A percentile compares a stretch with the other conserved stretches of the same genome.
These are phyloP conservation scores for Ptychadena robeensis DNA, from an alignment of 2,797 vertebrate genomes.

Conservation along the genomic window DNA sequence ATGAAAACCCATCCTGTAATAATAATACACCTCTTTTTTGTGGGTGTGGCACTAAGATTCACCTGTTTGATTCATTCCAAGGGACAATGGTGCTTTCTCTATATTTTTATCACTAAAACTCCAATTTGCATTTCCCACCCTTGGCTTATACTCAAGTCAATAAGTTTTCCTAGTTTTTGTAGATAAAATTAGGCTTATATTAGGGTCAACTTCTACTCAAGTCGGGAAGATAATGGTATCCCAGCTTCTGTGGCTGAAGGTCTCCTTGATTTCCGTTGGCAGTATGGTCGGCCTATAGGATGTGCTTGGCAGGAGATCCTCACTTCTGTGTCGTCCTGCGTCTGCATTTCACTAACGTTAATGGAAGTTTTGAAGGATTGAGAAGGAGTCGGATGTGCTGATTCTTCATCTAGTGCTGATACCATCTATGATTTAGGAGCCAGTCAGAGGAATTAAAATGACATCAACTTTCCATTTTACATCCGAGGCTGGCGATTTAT, in stretches of 20 bases:
- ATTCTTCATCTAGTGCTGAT: not conserved
- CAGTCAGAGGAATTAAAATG: not conserved
- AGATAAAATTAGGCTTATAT: too few relatives aligned
- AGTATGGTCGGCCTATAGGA: not conserved
- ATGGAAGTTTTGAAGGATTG: not conserved
- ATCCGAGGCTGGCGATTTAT: not conserved
- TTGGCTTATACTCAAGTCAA: too few relatives aligned
- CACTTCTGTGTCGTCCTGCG: not conserved
- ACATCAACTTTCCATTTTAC: conserved; percentile 2
- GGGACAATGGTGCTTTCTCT: too few relatives aligned
- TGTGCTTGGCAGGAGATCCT: not conserved
- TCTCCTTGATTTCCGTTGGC: not conserved
- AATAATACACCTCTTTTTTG: too few relatives aligned
- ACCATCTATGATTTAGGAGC: not conserved
- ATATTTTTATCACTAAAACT: too few relatives aligned
- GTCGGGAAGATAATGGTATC: too few relatives aligned
- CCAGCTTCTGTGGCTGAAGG: not conserved
- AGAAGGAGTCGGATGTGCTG: not conserved
- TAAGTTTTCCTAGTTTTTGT: too few relatives aligned
- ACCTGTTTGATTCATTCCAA: too few relatives aligned
- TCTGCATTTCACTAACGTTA: not conserved
- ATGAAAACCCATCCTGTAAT: too few relatives aligned
- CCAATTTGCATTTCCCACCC: too few relatives aligned
- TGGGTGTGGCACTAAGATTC: too few relatives aligned
- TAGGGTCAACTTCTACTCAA: too few relatives aligned